Base-by-base conservation (phyloP, 2,888 invertebrate genomes). In the Parnassius apollo region DNA sequence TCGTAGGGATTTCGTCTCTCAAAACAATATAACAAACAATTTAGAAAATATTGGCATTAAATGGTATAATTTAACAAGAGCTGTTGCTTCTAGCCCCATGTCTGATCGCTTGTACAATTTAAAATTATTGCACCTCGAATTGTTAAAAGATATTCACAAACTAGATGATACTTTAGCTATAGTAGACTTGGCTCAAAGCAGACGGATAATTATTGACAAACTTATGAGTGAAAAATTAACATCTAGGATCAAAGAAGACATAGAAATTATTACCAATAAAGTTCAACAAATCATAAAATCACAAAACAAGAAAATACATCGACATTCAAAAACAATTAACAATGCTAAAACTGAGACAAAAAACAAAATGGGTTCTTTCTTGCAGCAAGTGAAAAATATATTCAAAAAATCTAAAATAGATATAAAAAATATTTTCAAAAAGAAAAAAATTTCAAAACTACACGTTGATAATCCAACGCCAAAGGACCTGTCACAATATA, bases 351-450 rank as follows among this genome's bases (percentile, higher is more conserved):
- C 42, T 22, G 57, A 57, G 13, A 35, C 48, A 50, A 61, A 62
- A 53, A 57, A 62, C n/a, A 75, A 76, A 54, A 83, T 77, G 51
- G 65, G 69, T 42, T 83, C 84, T 0, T 80, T 86, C 60, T 66
- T 88, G 18, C 76, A 78, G 58, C 76, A 79, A 59, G 73, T 88
- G 10, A 82, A 77, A 64, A 79, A 70, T 12, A 62, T 86, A 18
- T 65, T 88, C 8, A 78, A 68, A 50, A 76, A 71, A 12, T 82
- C 88, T 0, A 86, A 80, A 50, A 73, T 69, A 2, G 81, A 83
- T 42, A 76, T 88, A 11, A 50, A 44, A 13, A 60, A 57, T 2
- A 50, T 64, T 44, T 60, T 64, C 11, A 57, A 53, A 50, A 51
- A 18, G 12, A 57, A 64, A 45, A 2, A 54, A 45, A 22, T 4